Evolutionary conservation across 2,888 invertebrate species (phyloP), one percentile per base, ranked within the genome.

Genomic region (Cheilosia vernalis): DNA sequence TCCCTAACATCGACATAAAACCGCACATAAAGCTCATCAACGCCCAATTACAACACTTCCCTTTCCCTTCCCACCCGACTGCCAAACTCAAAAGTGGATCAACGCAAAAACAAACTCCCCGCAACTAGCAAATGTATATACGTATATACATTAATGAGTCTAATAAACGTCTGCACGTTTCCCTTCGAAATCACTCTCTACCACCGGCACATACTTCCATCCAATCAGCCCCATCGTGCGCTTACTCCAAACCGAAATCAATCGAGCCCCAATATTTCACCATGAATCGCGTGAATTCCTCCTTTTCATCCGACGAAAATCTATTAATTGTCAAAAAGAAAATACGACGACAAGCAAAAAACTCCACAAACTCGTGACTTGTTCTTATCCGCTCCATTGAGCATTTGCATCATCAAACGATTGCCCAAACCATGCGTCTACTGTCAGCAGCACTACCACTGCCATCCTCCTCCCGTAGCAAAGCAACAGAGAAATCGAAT

Each of bases 401-500:
- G 63, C 85, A 81, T 85, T 85, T 85, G 81, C 81, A 85, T 85
- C 85, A 81, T 81, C 81, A 77, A 81, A 81, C 85, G 80, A 81
- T 81, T 77, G 85, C 76, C 70, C 72, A 63, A 85, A 72, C 70
- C 81, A 47, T 47, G 47, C 6, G 47, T 19, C 70, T 76, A 49
- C 49, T 76, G 76, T 66, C 61, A 80, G 44, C 74, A 67, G 40
- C 44, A 69, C 19, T 51, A 51, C 49, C 56, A 64, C 27, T 44
- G 53, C 44, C 69, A 24, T 66, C 70, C 64, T 72, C 60, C 55
- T 15, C 44, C 66, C 47, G 64, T 13, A 66, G 74, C 67, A 72
- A 37, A 78, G 86, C 86, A 79, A 85, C 87, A 80, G 76, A 79
- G 87, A 89, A 91, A 91, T 91, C 91, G 91, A 91, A 91, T 91